A percentile compares a stretch with the other conserved stretches of the same genome.
These are phyloP conservation scores for Anhinga rufa DNA, from an alignment of 2,113 vertebrate species.

Conservation along the genomic window DNA sequence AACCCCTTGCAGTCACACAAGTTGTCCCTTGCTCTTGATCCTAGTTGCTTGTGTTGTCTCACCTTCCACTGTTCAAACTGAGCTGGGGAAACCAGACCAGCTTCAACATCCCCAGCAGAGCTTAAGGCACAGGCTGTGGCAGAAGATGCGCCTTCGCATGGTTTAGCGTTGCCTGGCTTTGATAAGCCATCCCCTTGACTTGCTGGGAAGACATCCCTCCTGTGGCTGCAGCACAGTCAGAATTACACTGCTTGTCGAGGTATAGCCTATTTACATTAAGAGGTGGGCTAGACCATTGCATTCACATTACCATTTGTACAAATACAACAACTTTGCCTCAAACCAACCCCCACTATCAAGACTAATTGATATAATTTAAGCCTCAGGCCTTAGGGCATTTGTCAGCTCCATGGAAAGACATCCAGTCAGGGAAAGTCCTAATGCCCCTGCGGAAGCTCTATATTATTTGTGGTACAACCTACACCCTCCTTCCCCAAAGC, in stretches of 20 bases:
- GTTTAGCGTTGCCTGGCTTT: neutral
- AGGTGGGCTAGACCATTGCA: neutral
- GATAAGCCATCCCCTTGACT: neutral
- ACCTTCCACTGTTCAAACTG: neutral
- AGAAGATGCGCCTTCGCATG: neutral
- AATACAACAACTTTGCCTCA: neutral
- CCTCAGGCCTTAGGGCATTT: neutral
- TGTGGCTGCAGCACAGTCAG: neutral
- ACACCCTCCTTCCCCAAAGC: neutral
- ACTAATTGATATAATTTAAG: neutral
- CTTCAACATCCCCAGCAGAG: neutral
- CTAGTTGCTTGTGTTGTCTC: neutral
- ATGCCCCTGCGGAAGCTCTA: neutral
- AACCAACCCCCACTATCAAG: neutral
- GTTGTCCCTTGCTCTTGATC: neutral
- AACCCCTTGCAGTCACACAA: neutral
- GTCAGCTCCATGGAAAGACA: neutral
- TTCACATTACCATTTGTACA: neutral
- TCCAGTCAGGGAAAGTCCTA: neutral
- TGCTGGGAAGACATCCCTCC: neutral
- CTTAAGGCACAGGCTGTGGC: neutral
- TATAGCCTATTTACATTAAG: neutral
- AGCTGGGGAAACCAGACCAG: neutral
- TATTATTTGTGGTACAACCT: neutral
- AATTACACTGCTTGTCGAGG: neutral